Conservation (phyloP, 2,888 invertebrate genomes). For the Hirtodrosophila duncani region DNA sequence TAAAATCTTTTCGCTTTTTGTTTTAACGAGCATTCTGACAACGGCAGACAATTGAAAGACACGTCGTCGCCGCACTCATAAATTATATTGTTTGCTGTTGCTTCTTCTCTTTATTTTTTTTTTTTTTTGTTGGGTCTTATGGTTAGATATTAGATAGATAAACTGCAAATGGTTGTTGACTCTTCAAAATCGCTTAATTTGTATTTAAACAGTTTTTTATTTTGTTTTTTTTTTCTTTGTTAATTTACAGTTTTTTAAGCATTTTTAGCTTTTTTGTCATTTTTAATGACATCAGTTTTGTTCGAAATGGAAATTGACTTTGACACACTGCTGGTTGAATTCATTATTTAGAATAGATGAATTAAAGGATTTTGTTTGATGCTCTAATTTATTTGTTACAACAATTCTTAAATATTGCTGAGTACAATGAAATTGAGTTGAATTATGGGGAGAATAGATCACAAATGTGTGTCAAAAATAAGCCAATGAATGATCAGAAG, state of each 20-base stretch:
- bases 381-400: too few relatives aligned
- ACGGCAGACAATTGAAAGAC: slow-evolving; percentile 25
- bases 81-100: slow-evolving; percentile 20
- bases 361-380: too few relatives aligned
- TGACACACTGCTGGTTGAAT: too few relatives aligned
- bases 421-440: too few relatives aligned
- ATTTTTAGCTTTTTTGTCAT: too few relatives aligned
- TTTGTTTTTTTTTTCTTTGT: slow-evolving; percentile 1
- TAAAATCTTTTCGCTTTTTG: slow-evolving; percentile 14
- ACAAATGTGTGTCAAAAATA: too few relatives aligned
- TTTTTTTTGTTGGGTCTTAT: background rate
- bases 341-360: too few relatives aligned
- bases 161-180: slow-evolving; percentile 13
- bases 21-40: background rate
- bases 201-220: slow-evolving; percentile 14
- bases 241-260: slow-evolving; percentile 26
- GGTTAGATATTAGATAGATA: slow-evolving; percentile 9
- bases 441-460: too few relatives aligned
- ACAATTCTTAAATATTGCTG: too few relatives aligned
- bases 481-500: too few relatives aligned
- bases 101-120: slow-evolving; percentile 2
- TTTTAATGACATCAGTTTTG: too few relatives aligned
- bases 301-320: too few relatives aligned
- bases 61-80: slow-evolving; percentile 22
- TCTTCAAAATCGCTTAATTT: slow-evolving; percentile 28